phyloP scores from a whole-genome alignment of 2,797 vertebrate species.

The Rhinophrynus dorsalis region DNA sequence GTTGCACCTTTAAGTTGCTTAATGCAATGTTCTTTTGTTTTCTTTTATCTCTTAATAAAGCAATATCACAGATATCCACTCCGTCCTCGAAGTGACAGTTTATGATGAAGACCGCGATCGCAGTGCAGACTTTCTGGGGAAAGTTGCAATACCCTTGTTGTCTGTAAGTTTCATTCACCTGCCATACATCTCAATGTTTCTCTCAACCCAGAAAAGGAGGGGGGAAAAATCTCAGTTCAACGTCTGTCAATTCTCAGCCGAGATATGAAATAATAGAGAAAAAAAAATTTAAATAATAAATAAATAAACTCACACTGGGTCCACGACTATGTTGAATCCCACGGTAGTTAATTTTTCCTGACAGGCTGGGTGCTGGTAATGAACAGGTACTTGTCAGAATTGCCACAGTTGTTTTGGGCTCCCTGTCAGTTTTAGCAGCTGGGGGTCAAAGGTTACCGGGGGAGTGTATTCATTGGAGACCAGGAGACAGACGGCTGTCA shows the following conservation, averaged over 20 bases:
- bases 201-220: constrained; percentile 53
- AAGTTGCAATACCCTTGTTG: constrained; percentile 93
- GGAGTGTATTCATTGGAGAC: constrained; percentile 97
- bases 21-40: constrained; percentile 39
- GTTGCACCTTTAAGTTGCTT: too few relatives aligned
- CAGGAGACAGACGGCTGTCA: constrained; percentile 99
- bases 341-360: constrained; percentile 98
- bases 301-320: constrained; percentile 73
- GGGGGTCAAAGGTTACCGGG: constrained; percentile 93
- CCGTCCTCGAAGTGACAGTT: constrained; percentile 93
- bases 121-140: constrained; percentile 95
- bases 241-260: constrained; percentile 72
- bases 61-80: constrained; percentile 97
- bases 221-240: constrained; percentile 54
- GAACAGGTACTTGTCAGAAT: constrained; percentile 99
- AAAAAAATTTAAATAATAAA: constrained; percentile 63
- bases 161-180: constrained; percentile 84
- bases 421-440: constrained; percentile 99
- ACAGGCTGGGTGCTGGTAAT: constrained; percentile 97
- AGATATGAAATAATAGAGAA: constrained; percentile 78
- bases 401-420: constrained; percentile 99
- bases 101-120: constrained; percentile 95
- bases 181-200: constrained; percentile 58
- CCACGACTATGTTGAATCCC: constrained; percentile 89
- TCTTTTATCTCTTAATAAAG: constrained; percentile 68